Evolutionary conservation across 2,113 vertebrate species (phyloP).

Genomic region (Thomomys bottae): DNA sequence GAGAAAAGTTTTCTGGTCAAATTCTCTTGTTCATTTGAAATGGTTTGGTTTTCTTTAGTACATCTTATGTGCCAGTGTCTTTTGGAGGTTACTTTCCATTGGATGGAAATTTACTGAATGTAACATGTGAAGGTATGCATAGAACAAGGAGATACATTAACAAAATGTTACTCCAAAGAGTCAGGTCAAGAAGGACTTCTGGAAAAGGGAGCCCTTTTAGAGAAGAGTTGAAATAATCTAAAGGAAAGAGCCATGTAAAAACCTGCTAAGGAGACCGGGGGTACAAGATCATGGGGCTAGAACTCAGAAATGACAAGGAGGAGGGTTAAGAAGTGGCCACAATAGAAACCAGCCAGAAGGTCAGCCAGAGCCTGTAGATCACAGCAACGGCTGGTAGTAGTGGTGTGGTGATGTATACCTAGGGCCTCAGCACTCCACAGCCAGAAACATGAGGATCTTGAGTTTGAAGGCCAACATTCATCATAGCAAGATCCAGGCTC

Average conservation of each 20-base stretch:
- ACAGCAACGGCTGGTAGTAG: background rate
- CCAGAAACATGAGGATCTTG: background rate
- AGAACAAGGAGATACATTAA: background rate
- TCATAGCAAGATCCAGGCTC: background rate
- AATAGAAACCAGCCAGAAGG: background rate
- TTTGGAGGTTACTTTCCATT: background rate
- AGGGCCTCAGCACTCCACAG: background rate
- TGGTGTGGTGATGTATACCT: no score
- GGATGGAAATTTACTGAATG: background rate
- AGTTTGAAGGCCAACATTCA: background rate
- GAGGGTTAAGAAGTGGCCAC: background rate
- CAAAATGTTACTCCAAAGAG: background rate
- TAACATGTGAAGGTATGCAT: background rate
- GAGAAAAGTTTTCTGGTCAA: background rate
- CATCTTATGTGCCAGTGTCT: background rate
- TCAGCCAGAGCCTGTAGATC: background rate
- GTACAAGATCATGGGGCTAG: background rate
- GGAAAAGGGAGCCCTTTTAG: background rate
- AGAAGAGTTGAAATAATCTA: background rate
- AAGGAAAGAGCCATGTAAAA: background rate
- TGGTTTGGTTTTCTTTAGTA: background rate
- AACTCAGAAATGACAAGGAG: background rate
- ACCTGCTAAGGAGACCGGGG: background rate
- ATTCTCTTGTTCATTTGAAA: background rate
- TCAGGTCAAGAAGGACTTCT: background rate